phyloP scores from a whole-genome alignment of 1,140 invertebrate genomes.

The Heliconius himera region DNA sequence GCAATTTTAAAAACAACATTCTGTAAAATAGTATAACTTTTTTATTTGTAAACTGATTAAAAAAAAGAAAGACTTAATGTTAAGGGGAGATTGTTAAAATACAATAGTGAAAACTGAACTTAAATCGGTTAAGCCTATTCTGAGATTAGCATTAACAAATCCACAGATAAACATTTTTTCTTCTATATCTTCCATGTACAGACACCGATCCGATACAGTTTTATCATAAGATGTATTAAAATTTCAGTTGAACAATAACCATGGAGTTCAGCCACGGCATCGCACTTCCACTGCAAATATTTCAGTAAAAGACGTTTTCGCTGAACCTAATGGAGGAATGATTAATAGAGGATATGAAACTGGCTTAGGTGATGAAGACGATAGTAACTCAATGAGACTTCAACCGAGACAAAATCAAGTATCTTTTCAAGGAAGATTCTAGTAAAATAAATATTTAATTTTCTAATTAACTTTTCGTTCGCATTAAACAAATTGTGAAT shows the following conservation, averaged over 20 bases:
- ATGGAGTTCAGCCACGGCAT: constrained; percentile 73
- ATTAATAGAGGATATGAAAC: constrained; percentile 83
- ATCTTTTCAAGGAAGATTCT: constrained; percentile 76
- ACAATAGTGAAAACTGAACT: too few relatives aligned
- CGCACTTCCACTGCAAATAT: constrained; percentile 83
- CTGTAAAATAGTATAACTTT: too few relatives aligned
- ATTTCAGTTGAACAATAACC: constrained; percentile 75
- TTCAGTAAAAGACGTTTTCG: constrained; percentile 84
- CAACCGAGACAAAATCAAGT: constrained; percentile 81
- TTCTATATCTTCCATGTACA: too few relatives aligned
- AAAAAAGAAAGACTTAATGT: too few relatives aligned
- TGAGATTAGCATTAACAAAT: too few relatives aligned
- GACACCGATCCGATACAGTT: too few relatives aligned
- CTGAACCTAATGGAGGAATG: constrained; percentile 83
- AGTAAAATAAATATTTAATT: constrained; percentile 39
- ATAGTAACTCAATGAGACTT: constrained; percentile 82
- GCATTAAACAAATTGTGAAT: background rate
- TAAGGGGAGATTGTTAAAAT: too few relatives aligned
- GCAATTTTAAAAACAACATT: too few relatives aligned
- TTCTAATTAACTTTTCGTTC: background rate
- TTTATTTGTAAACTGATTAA: too few relatives aligned
- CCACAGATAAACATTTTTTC: too few relatives aligned
- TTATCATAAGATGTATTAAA: too few relatives aligned
- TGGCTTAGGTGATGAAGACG: constrained; percentile 82
- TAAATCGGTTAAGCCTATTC: too few relatives aligned